phyloP scores from a whole-genome alignment of 2,888 invertebrate species.

The Eristalis pertinax region DNA sequence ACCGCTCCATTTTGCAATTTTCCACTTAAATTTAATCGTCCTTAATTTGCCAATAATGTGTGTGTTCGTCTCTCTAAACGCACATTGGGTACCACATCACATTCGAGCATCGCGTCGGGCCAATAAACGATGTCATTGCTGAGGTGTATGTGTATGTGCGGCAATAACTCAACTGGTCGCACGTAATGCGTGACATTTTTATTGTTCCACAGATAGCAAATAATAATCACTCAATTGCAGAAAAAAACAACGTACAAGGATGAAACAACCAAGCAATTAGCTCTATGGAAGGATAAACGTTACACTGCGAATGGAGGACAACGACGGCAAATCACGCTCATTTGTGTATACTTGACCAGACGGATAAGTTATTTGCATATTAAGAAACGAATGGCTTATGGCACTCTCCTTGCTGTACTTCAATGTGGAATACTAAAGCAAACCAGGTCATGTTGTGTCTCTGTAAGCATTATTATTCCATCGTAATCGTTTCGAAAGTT shows the following conservation, averaged over 20 bases:
- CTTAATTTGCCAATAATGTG: slow-evolving; percentile 25
- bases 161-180: slow-evolving; percentile 43
- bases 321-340: neutral
- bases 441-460: neutral
- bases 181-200: slow-evolving; percentile 56
- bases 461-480: too few relatives aligned
- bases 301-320: neutral
- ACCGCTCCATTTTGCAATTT: slow-evolving; percentile 26
- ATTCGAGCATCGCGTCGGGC: neutral
- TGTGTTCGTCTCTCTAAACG: neutral
- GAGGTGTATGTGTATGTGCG: neutral
- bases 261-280: neutral
- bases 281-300: neutral
- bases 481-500: neutral
- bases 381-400: neutral
- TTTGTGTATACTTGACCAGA: neutral
- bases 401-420: neutral
- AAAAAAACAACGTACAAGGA: neutral
- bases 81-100: neutral
- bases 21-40: slow-evolving; percentile 36
- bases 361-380: neutral
- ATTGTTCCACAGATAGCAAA: slow-evolving; percentile 50
- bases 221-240: slow-evolving; percentile 42
- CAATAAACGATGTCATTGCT: neutral
- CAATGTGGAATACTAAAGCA: neutral